These are phyloP conservation scores for Antheraea mylitta DNA, from an alignment of 1,140 invertebrate species.

Conservation along the genomic window DNA sequence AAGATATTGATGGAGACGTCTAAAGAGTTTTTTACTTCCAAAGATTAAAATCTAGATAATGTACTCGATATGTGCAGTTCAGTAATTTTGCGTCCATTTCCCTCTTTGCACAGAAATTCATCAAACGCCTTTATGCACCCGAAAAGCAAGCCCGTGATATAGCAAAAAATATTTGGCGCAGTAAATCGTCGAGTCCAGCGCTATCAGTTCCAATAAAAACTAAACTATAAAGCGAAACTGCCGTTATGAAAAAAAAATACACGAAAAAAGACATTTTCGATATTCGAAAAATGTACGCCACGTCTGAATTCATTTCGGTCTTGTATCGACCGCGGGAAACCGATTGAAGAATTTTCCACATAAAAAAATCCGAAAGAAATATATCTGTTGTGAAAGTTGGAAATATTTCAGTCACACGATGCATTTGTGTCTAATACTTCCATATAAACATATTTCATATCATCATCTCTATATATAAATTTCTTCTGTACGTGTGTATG, in stretches of 20 bases:
- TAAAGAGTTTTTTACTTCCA: no score
- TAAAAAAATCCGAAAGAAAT: background rate
- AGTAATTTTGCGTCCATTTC: background rate
- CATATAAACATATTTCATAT: no score
- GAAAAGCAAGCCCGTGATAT: background rate
- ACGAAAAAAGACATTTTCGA: background rate
- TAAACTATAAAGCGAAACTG: background rate
- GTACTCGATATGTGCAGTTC: no score
- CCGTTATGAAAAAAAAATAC: background rate
- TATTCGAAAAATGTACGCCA: background rate
- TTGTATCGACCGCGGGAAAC: background rate
- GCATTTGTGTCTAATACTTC: background rate
- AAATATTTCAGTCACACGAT: background rate
- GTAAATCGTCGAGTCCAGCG: background rate
- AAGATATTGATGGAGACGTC: no score
- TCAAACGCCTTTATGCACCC: background rate
- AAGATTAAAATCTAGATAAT: no score
- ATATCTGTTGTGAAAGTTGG: background rate
- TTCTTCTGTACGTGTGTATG: no score
- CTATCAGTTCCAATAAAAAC: constrained; percentile 1
- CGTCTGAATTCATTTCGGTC: background rate
- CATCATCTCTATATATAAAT: no score
- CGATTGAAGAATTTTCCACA: background rate
- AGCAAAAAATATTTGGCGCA: background rate
- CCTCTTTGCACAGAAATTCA: background rate